Evolutionary conservation across 2,888 invertebrate genomes (phyloP), one percentile per base, ranked within the genome.

Genomic region (Clitarchus hookeri): DNA sequence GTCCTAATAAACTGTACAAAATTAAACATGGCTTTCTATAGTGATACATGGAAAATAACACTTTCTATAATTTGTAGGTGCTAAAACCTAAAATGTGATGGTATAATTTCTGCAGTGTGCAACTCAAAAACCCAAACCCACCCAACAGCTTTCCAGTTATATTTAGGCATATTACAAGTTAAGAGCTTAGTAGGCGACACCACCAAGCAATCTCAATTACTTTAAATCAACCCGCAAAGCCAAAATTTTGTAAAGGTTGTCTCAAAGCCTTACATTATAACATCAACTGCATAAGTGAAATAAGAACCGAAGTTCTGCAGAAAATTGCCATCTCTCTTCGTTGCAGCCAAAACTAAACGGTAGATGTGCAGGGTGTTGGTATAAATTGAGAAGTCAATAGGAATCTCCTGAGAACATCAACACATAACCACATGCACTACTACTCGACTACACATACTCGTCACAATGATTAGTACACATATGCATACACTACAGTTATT

Each of bases 341-440:
- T 19, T 13, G 65, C 83, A 83, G 27, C 44, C 82, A 83, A 44
- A 36, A 36, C n/a, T 27, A 84, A 53, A 26, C 26, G 25, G 65
- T 0, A 44, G 23, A 84, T 36, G 65, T 84, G 84, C 84, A 84
- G 25, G 9, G 13, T 53, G 44, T 48, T 48, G 44, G 23, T 12
- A 48, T 9, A 48, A 48, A 48, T 48, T 48, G 48, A 48, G 48
- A 16, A 65, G 65, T 23, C 65, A 65, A 65, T 16, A 19, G 19
- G 65, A 65, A 65, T 65, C 65, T 65, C 65, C 65, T 65, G 85
- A 23, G 23, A 86, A 78, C 77, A 84, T 65, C 53, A 65, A 77
- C 77, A 65, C 23, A 77, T 84, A n/a, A 77, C 25, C n/a, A 85
- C 78, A 78, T 85, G 80, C 85, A 85, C 85, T 84, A 77, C 84